These are phyloP conservation scores for Cynaeus angustus DNA, from an alignment of 2,888 invertebrate genomes.

Conservation along the genomic window DNA sequence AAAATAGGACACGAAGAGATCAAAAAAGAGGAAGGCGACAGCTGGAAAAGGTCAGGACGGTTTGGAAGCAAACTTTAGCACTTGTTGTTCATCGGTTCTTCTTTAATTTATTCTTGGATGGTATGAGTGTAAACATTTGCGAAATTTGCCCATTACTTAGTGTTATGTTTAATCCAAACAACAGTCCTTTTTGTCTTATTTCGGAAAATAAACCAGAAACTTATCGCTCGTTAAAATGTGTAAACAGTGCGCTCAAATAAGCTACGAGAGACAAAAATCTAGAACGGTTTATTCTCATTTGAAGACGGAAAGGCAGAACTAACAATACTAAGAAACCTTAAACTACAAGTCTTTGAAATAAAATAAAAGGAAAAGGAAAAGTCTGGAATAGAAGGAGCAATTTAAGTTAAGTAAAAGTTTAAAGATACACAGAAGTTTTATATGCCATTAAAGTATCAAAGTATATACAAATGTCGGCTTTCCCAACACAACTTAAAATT, in stretches of 20 bases:
- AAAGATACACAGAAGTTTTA: no score
- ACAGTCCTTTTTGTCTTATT: slow-evolving; percentile 3
- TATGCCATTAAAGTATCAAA: no score
- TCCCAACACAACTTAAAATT: no score
- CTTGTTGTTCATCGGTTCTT: neutral
- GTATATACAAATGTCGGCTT: no score
- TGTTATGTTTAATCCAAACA: neutral
- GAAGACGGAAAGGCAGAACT: no score
- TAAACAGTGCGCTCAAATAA: slow-evolving; percentile 11
- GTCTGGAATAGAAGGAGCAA: no score
- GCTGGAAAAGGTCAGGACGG: slow-evolving; percentile 14
- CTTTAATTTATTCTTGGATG: slow-evolving; percentile 17
- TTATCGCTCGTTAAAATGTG: slow-evolving; percentile 7
- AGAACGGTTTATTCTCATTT: no score
- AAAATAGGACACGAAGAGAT: neutral
- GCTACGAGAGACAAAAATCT: neutral
- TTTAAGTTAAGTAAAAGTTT: no score
- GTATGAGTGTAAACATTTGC: slow-evolving; percentile 6
- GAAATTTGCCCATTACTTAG: slow-evolving; percentile 1
- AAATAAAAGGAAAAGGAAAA: no score
- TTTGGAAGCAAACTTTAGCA: slow-evolving; percentile 5
- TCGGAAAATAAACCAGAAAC: slow-evolving; percentile 2
- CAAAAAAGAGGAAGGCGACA: neutral
- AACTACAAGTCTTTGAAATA: no score
- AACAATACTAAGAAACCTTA: no score